Evolutionary conservation across 2,113 vertebrate species (phyloP).

Genomic region (Blennius ocellaris): DNA sequence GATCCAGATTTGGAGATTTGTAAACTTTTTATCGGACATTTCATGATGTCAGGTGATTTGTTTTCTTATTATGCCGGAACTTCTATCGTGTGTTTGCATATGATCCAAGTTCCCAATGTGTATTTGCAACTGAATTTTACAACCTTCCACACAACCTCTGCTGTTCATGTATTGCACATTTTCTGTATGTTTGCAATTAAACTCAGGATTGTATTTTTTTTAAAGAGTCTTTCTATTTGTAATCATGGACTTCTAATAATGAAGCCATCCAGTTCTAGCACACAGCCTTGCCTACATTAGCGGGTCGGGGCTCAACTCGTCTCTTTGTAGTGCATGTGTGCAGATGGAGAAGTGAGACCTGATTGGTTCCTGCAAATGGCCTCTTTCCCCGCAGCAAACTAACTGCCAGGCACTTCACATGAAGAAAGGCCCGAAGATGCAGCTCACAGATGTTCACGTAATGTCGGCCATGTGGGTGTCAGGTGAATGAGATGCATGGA

Average conservation of each 20-base stretch:
- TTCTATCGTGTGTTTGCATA: neutral
- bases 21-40: too few species aligned
- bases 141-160: too few species aligned
- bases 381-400: slow-evolving; percentile 69
- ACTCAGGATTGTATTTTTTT: neutral
- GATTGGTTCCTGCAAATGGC: slow-evolving; percentile 73
- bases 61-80: too few species aligned
- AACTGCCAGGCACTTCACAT: slow-evolving; percentile 78
- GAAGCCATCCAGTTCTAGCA: slow-evolving; percentile 27
- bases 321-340: slow-evolving; percentile 57
- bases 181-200: neutral
- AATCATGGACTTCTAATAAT: slow-evolving; percentile 9
- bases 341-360: slow-evolving; percentile 73
- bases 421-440: slow-evolving; percentile 76
- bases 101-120: neutral
- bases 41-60: too few species aligned
- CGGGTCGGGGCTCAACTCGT: slow-evolving; percentile 56
- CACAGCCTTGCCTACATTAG: slow-evolving; percentile 46
- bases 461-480: slow-evolving; percentile 76
- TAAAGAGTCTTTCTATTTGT: neutral
- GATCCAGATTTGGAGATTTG: too few species aligned
- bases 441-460: slow-evolving; percentile 78
- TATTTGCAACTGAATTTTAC: neutral
- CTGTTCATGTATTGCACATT: neutral
- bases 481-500: slow-evolving; percentile 71